Evolutionary conservation across 2,113 vertebrate species (phyloP), one percentile per base, ranked within the genome.

Genomic region (Lamprotornis superbus): DNA sequence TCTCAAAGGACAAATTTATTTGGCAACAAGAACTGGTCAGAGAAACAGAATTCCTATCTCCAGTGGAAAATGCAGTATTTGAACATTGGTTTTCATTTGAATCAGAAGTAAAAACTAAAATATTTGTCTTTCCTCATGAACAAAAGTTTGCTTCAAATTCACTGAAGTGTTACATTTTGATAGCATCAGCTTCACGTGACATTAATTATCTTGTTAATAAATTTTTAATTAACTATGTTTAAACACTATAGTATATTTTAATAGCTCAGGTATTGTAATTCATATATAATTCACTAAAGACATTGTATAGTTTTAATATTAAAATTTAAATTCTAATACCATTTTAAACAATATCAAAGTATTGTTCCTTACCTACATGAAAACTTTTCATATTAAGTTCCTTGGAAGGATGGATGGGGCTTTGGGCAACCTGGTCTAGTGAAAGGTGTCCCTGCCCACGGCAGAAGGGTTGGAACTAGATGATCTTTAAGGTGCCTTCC

Each of bases 111-210:
- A 91, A 92, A 64, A 1, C 44, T 23, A 56, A 87, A 87, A 71
- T 78, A 80, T 67, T 88, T 31, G 11, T 52, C 7, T 78, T 93
- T 90, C 23, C 8, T 16, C 7, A 5, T 37, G 56, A 78, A 81
- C 20, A 91, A 90, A 86, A 88, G 24, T 71, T 96, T 85, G 12
- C 33, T 95, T 93, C 78, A 96, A 87, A 90, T 94, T 76, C 50
- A 91, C 50, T 63, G 84, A 95, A 91, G 94, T 95, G 94, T 96
- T 93, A 95, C 78, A 95, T 93, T 93, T 95, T 56, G 68, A 78
- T 71, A 92, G 31, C 37, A 86, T 86, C 79, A 81, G 28, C 56
- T 94, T 67, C 83, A 78, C 2, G 10, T 83, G 75, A 77, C 73
- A 89, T 87, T 95, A 94, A 95, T 94, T 94, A 56, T 76, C 73